A percentile compares a stretch with the other conserved stretches of the same genome.
These are phyloP conservation scores for Therioaphis trifolii DNA, from an alignment of 2,888 invertebrate genomes.

Conservation along the genomic window DNA sequence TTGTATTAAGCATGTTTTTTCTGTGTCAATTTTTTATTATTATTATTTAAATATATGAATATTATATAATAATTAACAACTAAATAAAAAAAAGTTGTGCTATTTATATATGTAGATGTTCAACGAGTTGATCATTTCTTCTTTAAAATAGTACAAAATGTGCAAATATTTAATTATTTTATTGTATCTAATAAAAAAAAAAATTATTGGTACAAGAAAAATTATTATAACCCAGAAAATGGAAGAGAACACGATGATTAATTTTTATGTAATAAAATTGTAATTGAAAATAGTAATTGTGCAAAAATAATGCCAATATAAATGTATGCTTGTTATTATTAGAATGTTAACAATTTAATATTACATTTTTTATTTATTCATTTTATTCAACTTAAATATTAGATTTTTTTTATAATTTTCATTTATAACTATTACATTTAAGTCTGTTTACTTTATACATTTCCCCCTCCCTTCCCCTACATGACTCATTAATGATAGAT, in stretches of 20 bases:
- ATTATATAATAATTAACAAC: conserved; percentile 61
- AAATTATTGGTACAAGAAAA: conserved; percentile 23
- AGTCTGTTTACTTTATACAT: conserved; percentile 59
- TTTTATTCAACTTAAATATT: conserved; percentile 62
- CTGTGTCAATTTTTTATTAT: conserved; percentile 62
- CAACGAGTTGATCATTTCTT: conserved; percentile 57
- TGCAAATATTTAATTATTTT: conserved; percentile 42
- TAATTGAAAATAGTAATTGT: conserved; percentile 60
- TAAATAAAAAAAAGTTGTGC: conserved; percentile 57
- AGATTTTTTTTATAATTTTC: conserved; percentile 62
- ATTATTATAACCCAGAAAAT: neutral
- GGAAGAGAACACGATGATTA: conserved; percentile 49
- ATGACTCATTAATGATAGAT: conserved; percentile 5
- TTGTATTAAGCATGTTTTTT: conserved; percentile 61
- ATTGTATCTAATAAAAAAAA: conserved; percentile 45
- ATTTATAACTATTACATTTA: conserved; percentile 61
- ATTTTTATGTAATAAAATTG: conserved; percentile 48
- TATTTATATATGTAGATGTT: conserved; percentile 55
- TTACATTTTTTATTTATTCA: conserved; percentile 63
- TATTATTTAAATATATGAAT: conserved; percentile 56
- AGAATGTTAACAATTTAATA: conserved; percentile 63
- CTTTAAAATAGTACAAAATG: conserved; percentile 49
- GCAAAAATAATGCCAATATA: conserved; percentile 41
- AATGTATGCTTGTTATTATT: conserved; percentile 63
- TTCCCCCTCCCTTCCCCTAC: neutral